Evolutionary conservation across 2,888 invertebrate genomes (phyloP), one percentile per base, ranked within the genome.

Genomic region (Seladonia tumulorum): DNA sequence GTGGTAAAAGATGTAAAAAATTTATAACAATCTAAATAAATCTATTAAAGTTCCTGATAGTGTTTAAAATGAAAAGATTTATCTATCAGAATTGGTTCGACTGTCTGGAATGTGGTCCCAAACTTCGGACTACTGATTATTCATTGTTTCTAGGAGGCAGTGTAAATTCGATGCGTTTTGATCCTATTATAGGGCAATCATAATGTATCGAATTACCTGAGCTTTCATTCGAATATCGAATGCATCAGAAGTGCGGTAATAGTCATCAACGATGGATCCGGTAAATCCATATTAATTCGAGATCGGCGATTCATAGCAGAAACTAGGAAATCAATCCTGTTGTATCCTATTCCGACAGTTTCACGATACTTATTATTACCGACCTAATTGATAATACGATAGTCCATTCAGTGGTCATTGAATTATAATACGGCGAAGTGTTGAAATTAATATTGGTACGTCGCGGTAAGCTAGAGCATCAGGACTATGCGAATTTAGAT

Each of bases 231-330:
- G 60, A 66, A 73, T 49, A 29, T 42, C 39, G 8, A 49, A 18
- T 42, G 25, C 25, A 82, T 71, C 53, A 78, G 83, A 53, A 71
- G 68, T 74, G 45, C 72, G 57, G 60, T 74, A 78, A 82, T 53
- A 75, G 78, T 72, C 25, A 47, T 45, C 74, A n/a, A 45, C 71
- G 12, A 49, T 77, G 57, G 45, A 77, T 42, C 74, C 74, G 18
- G 42, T 70, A 47, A 74, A 82, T 77, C 70, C 60, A 63, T 42
- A 75, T 74, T 82, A 78, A 71, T 75, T 25, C 70, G 60, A 25
- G 14, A 53, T 75, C 66, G 63, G 25, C 22, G 45, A 71, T 47
- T 25, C 60, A 47, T 29, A 8, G 47, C 66, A n/a, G 72, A 35
- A 57, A 76, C 73, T 70, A 60, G 76, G 29, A 68, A 77, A 82